phyloP scores from a whole-genome alignment of 2,113 vertebrate species.

The Telmatochromis sp. region DNA sequence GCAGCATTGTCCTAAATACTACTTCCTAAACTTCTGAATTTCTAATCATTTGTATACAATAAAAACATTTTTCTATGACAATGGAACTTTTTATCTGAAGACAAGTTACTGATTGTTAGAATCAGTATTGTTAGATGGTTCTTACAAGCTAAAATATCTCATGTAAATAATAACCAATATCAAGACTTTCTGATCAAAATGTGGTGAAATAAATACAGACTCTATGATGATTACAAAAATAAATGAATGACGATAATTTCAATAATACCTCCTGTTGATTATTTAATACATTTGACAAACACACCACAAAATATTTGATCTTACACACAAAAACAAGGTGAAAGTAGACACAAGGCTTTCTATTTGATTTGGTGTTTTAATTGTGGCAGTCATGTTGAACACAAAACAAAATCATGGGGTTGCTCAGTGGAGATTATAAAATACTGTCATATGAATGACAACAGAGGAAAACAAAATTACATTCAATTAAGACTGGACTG shows the following conservation, averaged over 20 bases:
- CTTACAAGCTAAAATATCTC: background rate
- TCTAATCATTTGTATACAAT: background rate
- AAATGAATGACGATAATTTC: background rate
- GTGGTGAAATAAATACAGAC: background rate
- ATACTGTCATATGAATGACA: background rate
- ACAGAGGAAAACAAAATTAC: background rate
- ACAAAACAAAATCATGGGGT: background rate
- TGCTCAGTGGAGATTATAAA: background rate
- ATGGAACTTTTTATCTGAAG: background rate
- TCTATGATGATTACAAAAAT: background rate
- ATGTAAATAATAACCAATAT: background rate
- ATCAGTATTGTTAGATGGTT: background rate
- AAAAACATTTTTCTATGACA: background rate
- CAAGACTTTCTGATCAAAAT: background rate
- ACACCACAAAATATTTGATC: background rate
- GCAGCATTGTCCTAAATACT: background rate
- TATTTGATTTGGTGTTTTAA: constrained; percentile 43
- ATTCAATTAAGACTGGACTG: background rate
- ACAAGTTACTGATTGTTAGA: background rate
- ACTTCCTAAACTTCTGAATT: background rate
- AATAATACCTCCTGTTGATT: background rate
- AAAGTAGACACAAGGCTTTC: background rate
- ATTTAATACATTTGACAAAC: background rate
- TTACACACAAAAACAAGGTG: background rate
- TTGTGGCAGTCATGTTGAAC: constrained; percentile 16